A percentile compares a stretch with the other conserved stretches of the same genome.
Conservation (phyloP, 2,797 vertebrate species). For the Furcifer pardalis region DNA sequence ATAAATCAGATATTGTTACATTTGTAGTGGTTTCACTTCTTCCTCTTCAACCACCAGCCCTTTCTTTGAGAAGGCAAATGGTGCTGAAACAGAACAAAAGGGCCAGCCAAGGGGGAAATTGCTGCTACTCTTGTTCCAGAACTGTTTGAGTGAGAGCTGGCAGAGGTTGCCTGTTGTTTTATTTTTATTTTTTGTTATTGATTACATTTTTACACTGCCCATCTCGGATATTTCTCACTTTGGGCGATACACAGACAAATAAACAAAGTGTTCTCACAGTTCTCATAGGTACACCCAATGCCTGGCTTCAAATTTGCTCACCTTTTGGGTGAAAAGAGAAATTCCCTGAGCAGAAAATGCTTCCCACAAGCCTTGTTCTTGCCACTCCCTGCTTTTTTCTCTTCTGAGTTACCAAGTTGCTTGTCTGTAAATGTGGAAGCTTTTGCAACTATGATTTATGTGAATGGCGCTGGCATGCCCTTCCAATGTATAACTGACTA, state of each 20-base stretch:
- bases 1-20: slow-evolving; percentile 62
- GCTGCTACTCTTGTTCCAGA: background rate
- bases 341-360: background rate
- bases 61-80: background rate
- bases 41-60: background rate
- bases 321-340: background rate
- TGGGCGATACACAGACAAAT: too few relatives aligned
- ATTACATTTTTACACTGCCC: too few relatives aligned
- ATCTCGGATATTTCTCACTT: too few relatives aligned
- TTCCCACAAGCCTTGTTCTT: background rate
- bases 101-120: background rate
- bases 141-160: background rate
- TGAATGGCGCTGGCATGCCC: too few relatives aligned
- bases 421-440: too few relatives aligned
- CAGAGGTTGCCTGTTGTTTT: too few relatives aligned
- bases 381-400: background rate
- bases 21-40: background rate
- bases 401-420: background rate
- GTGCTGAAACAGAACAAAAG: background rate
- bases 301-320: background rate
- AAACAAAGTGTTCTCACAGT: background rate
- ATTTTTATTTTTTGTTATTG: too few relatives aligned
- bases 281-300: background rate
- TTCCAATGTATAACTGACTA: too few relatives aligned
- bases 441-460: too few relatives aligned